Conservation (phyloP, 2,113 vertebrate species). For the Sebastes fasciatus region DNA sequence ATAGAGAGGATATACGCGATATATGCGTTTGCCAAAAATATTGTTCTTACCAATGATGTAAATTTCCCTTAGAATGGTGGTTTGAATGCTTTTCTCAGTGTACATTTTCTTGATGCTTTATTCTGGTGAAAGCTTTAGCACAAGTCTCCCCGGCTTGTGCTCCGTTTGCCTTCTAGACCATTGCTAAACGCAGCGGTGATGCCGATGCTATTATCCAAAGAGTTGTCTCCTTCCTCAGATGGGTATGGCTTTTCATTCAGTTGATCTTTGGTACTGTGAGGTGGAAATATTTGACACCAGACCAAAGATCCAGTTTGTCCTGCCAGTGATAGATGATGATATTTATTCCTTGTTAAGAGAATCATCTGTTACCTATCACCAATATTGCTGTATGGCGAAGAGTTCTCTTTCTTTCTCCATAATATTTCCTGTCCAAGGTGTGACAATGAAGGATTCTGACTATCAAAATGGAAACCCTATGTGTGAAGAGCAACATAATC, state of each 20-base stretch:
- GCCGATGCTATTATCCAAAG: constrained; percentile 90
- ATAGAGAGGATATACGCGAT: constrained; percentile 61
- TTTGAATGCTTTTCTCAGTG: constrained; percentile 68
- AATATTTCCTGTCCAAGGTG: constrained; percentile 68
- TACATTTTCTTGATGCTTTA: constrained; percentile 71
- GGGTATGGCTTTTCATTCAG: constrained; percentile 73
- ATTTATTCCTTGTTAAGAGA: constrained; percentile 53
- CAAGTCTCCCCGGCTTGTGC: constrained; percentile 76
- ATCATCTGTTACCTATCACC: constrained; percentile 57
- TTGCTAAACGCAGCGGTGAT: constrained; percentile 84
- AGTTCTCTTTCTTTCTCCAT: constrained; percentile 48
- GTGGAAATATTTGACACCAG: constrained; percentile 48
- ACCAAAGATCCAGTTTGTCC: constrained; percentile 66
- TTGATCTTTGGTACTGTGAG: constrained; percentile 52
- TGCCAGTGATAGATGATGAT: constrained; percentile 61
- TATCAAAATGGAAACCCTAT: constrained; percentile 77
- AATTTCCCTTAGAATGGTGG: constrained; percentile 60
- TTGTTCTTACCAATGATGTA: constrained; percentile 69
- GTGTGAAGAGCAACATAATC: constrained; percentile 86
- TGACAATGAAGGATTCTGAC: constrained; percentile 78
- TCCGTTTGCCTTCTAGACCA: constrained; percentile 76
- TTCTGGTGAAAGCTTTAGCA: constrained; percentile 82
- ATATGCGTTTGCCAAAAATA: constrained; percentile 69
- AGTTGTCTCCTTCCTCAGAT: constrained; percentile 87
- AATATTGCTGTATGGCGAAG: constrained; percentile 41